Conservation (phyloP, 2,888 invertebrate species). For the Leucozona laternaria region DNA sequence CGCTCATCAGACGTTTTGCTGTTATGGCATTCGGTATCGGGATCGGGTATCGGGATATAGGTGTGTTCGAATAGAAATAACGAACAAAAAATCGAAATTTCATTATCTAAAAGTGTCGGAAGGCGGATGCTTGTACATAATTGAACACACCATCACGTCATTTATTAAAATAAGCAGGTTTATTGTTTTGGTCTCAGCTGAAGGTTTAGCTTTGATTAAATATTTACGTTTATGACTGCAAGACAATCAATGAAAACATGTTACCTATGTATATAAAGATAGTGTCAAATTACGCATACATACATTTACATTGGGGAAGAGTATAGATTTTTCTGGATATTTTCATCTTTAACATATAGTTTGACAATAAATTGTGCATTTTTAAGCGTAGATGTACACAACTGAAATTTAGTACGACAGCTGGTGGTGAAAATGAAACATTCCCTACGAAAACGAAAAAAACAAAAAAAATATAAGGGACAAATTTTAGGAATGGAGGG, state of each 20-base stretch:
- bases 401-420: too few relatives aligned
- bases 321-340: neutral
- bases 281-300: neutral
- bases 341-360: neutral
- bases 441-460: too few relatives aligned
- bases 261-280: neutral
- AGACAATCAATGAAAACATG: slow-evolving; percentile 3
- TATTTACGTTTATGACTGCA: slow-evolving; percentile 17
- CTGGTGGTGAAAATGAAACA: too few relatives aligned
- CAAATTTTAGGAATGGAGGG: too few relatives aligned
- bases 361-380: neutral
- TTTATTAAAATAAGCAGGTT: slow-evolving; percentile 69
- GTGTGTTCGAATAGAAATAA: slow-evolving; percentile 36
- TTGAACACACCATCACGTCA: slow-evolving; percentile 64
- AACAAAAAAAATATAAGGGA: too few relatives aligned
- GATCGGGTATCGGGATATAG: slow-evolving; percentile 19
- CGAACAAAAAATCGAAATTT: slow-evolving; percentile 56
- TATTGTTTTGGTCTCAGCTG: slow-evolving; percentile 43
- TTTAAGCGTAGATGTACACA: too few relatives aligned
- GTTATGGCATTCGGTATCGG: slow-evolving; percentile 44
- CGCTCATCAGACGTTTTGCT: slow-evolving; percentile 62
- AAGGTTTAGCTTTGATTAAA: slow-evolving; percentile 30
- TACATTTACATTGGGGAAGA: neutral
- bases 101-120: slow-evolving; percentile 66
- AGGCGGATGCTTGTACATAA: slow-evolving; percentile 55